Evolutionary conservation across 1,140 invertebrate genomes (phyloP), one percentile per base, ranked within the genome.

Genomic region (Chelonus insularis): DNA sequence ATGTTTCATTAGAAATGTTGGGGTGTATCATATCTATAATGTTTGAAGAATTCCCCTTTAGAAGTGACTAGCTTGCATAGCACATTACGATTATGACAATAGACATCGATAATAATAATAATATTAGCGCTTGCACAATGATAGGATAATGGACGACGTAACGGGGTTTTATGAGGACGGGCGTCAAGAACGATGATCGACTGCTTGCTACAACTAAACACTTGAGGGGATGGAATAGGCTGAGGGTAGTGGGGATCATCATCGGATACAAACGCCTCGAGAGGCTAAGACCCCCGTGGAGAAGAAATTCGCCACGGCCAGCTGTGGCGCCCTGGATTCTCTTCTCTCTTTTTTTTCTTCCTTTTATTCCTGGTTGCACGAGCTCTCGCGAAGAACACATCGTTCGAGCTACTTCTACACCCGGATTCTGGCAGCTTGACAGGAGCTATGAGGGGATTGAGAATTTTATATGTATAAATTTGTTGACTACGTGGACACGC

Each of bases 261-360:
- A 51, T 21, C 61, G 67, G 70, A 56, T 61, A 62, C 48, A 62
- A 37, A 66, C 57, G 59, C 52, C 50, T 64, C 65, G 69, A 71
- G 67, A 62, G 66, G 34, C 11, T 21, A 39, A 39, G 23, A 32
- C 69, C 68, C 62, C 52, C 55, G 47, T 64, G 50, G 64, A 60
- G 65, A 71, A 68, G 60, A 63, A 68, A 81, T 81, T 81, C 68
- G 79, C 69, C 60, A 80, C 73, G 78, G 77, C 66, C 79, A 81
- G 79, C 79, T 81, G 79, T 64, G 60, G 60, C 59, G 52, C 52
- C 64, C 48, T n/a, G 23, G 43, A 23, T 52, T 9, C 16, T 39
- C 58, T 47, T 60, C 45, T 57, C 47, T 9, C 14, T 45, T 54
- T 58, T 62, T 11, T 56, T 29, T 47, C 41, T 48, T 39, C 37